These are phyloP conservation scores for Butastur rufipennis DNA, from an alignment of 2,113 vertebrate genomes.

Conservation along the genomic window DNA sequence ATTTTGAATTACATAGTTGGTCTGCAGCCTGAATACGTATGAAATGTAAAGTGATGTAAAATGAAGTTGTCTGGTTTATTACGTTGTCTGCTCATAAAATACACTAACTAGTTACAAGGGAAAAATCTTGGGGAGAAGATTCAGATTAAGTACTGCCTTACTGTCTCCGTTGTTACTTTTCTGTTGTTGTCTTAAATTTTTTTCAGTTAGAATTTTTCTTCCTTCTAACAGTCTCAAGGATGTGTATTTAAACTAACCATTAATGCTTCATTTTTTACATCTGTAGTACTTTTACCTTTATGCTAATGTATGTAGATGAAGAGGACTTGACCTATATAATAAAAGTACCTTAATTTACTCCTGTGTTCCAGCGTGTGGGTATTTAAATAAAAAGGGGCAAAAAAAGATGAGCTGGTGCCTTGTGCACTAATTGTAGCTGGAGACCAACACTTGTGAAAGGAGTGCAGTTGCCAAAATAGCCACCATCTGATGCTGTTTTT, in stretches of 20 bases:
- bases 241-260: background rate
- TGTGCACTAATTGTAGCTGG: background rate
- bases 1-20: background rate
- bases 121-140: background rate
- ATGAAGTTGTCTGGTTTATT: background rate
- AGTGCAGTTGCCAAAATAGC: background rate
- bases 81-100: background rate
- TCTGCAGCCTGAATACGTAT: background rate
- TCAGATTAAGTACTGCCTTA: background rate
- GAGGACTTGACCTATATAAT: background rate
- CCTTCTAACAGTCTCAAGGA: background rate
- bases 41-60: background rate
- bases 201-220: background rate
- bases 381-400: background rate
- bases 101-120: background rate
- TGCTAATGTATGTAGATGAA: constrained; percentile 1
- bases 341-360: background rate
- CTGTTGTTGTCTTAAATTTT: background rate
- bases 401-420: background rate
- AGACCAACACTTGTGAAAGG: background rate
- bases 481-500: background rate
- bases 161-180: background rate
- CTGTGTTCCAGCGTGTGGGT: background rate
- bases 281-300: background rate
- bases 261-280: constrained; percentile 1